Conservation (phyloP, 2,888 invertebrate genomes). For the Clistopyga incitator region DNA sequence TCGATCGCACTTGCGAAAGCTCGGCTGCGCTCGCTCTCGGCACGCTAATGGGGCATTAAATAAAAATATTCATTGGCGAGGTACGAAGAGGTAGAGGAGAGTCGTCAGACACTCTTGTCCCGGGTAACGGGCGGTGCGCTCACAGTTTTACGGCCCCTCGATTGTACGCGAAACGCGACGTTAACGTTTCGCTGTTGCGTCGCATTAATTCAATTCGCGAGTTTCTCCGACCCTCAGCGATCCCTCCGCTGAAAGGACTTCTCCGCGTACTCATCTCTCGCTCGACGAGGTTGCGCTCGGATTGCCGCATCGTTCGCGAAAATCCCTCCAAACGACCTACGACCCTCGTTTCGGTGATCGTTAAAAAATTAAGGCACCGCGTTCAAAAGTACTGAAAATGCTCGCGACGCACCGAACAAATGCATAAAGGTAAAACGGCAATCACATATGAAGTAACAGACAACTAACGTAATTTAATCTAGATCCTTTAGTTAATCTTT, state of each 20-base stretch:
- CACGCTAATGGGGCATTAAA: constrained; percentile 78
- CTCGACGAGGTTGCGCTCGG: constrained; percentile 33
- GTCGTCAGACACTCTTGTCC: constrained; percentile 48
- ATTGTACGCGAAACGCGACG: constrained; percentile 72
- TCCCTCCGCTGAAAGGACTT: constrained; percentile 44
- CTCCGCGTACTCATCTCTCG: constrained; percentile 41
- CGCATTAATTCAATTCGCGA: constrained; percentile 76
- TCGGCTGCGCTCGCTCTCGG: constrained; percentile 39
- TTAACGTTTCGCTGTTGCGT: constrained; percentile 72
- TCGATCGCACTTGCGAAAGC: constrained; percentile 54
- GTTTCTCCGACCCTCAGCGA: constrained; percentile 58
- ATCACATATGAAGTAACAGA: neutral
- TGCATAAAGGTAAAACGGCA: constrained; percentile 34
- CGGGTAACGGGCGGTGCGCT: constrained; percentile 40
- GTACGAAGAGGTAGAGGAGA: constrained; percentile 48
- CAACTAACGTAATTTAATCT: neutral
- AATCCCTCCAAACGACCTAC: constrained; percentile 55
- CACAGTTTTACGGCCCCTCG: constrained; percentile 56
- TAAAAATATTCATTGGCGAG: constrained; percentile 79
- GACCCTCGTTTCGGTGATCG: constrained; percentile 58
- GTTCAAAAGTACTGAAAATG: constrained; percentile 18
- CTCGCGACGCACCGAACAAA: constrained; percentile 21
- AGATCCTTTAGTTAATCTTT: neutral
- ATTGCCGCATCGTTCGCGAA: constrained; percentile 56
- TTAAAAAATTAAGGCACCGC: constrained; percentile 67